Base-by-base conservation (phyloP, 2,888 invertebrate species). In the Cosmorhoe ocellata region DNA sequence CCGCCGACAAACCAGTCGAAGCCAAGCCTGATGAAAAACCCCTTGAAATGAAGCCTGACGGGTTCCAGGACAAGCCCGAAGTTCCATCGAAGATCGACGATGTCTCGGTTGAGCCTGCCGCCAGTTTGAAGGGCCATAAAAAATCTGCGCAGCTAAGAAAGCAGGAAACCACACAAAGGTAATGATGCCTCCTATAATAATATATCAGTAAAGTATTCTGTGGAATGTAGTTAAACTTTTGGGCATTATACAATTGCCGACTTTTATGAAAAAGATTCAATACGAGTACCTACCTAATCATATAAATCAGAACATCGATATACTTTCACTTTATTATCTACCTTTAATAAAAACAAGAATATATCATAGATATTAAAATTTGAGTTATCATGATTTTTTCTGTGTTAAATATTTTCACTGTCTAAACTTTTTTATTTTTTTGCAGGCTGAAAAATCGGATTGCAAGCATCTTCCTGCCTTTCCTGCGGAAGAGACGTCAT, bases 361-460 rank as follows among this genome's bases (percentile, higher is more conserved):
- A n/a, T n/a, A n/a, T n/a, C n/a, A n/a, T n/a, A n/a, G n/a, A n/a
- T n/a, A n/a, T n/a, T n/a, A n/a, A n/a, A n/a, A n/a, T n/a, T n/a
- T n/a, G n/a, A n/a, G n/a, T n/a, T n/a, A n/a, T n/a, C n/a, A n/a
- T n/a, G n/a, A n/a, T 18, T 18, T 18, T 18, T 18, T 18, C 3
- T 18, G 18, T 18, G 2, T 2, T 18, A 18, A 18, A 1, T 11
- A 18, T 30, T 31, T 40, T 11, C 3, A 24, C 11, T 36, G 3
- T 11, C 7, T 11, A 8, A 8, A 10, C 4, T 33, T 8, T 13
- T 12, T 34, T 11, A 13, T 44, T 41, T 50, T 32, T 13, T 58
- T 61, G 58, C 88, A 93, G 93, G 69, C 70, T 91, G 66, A 90
- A 87, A 61, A 79, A 90, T 47, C 87, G 91, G 12, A 72, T 93